Conservation (phyloP, 2,113 vertebrate genomes). For the Microtus montanus region DNA sequence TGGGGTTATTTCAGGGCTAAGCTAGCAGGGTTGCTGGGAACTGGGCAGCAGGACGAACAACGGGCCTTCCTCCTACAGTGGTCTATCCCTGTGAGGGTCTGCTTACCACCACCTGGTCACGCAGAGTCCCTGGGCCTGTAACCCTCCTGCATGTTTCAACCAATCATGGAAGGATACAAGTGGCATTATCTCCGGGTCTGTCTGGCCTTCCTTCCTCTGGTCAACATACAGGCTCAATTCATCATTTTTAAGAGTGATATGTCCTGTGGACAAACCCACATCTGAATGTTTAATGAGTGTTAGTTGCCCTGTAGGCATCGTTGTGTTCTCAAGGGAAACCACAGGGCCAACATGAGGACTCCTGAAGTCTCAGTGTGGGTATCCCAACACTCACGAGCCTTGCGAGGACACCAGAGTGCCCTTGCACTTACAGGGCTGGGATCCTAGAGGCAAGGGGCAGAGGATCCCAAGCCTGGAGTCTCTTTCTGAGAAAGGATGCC, state of each 20-base stretch:
- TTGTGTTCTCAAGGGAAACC: background rate
- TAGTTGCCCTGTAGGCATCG: rapidly evolving
- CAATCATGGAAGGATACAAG: background rate
- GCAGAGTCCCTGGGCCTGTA: rapidly evolving
- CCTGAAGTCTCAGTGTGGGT: background rate
- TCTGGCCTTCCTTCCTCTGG: background rate
- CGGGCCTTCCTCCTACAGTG: too few relatives aligned
- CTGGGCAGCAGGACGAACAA: too few relatives aligned
- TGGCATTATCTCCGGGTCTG: too few relatives aligned
- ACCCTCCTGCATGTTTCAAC: background rate
- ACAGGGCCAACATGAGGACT: rapidly evolving
- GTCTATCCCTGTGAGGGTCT: background rate
- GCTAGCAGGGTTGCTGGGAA: too few relatives aligned
- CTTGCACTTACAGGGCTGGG: background rate
- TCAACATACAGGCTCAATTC: background rate
- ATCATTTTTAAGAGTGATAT: background rate
- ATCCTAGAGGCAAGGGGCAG: too few relatives aligned
- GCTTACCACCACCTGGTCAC: background rate
- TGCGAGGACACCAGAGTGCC: rapidly evolving
- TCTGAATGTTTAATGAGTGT: background rate
- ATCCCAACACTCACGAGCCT: background rate
- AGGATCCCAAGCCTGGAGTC: background rate
- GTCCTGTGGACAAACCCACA: rapidly evolving
- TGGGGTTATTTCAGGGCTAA: too few relatives aligned
- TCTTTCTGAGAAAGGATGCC: background rate